Evolutionary conservation across 2,888 invertebrate species (phyloP).

Genomic region (Pasiphila rectangulata): DNA sequence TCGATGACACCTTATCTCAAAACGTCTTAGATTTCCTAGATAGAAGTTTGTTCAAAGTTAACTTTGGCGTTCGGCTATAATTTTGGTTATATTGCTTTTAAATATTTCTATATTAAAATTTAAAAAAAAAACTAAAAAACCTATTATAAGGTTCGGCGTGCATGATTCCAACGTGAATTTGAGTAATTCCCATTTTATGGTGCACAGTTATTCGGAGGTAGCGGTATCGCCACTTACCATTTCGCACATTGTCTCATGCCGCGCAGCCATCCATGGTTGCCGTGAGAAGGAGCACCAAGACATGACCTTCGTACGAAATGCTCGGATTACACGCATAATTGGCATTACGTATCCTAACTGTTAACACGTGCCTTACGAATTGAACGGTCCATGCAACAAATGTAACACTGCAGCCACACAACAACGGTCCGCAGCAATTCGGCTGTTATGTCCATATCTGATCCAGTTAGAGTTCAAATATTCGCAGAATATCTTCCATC

Average conservation of each 20-base stretch:
- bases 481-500: constrained; percentile 17
- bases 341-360: constrained; percentile 37
- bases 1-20: too few relatives aligned
- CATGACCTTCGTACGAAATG: constrained; percentile 32
- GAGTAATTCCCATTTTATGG: constrained; percentile 49
- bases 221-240: constrained; percentile 49
- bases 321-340: constrained; percentile 31
- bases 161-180: constrained; percentile 52
- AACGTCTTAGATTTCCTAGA: too few relatives aligned
- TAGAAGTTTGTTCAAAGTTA: too few relatives aligned
- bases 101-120: too few relatives aligned
- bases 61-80: too few relatives aligned
- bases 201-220: constrained; percentile 47
- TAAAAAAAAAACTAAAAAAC: constrained; percentile 26
- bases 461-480: constrained; percentile 28
- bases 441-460: constrained; percentile 15
- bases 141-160: constrained; percentile 43
- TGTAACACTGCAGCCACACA: constrained; percentile 25
- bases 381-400: constrained; percentile 37
- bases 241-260: constrained; percentile 40
- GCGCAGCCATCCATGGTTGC: constrained; percentile 27
- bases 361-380: constrained; percentile 35
- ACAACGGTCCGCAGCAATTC: constrained; percentile 28
- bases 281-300: constrained; percentile 45
- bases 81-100: too few relatives aligned